Percentiles rank a stretch among this genome's conserved stretches.
Conservation (phyloP, 2,888 invertebrate species). For the Dryobota labecula region DNA sequence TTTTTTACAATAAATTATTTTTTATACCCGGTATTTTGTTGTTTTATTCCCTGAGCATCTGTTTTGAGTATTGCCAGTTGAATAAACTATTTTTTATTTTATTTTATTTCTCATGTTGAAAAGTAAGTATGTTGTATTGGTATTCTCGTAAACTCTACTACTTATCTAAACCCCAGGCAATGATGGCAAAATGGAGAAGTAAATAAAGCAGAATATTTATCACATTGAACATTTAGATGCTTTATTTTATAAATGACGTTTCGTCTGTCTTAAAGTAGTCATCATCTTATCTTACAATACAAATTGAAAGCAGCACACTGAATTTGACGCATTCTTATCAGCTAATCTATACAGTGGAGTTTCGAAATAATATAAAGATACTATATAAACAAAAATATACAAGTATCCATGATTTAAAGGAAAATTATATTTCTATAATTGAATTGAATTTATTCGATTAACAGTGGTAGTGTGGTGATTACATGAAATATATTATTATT, state of each 20-base stretch:
- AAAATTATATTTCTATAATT: not conserved
- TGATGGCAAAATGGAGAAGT: not conserved
- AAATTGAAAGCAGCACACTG: conserved; percentile 16
- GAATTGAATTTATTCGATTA: no score
- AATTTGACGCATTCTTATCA: conserved; percentile 11
- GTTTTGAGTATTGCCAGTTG: not conserved
- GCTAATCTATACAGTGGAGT: not conserved
- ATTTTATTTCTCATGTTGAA: no score
- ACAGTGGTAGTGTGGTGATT: no score
- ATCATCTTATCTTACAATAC: not conserved
- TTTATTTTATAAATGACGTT: conserved; percentile 26
- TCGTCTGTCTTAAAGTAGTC: not conserved
- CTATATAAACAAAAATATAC: no score
- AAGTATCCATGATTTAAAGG: no score
- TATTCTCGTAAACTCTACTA: not conserved
- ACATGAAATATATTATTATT: no score
- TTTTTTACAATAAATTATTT: conserved; percentile 88
- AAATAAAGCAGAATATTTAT: conserved; percentile 22
- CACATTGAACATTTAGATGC: conserved; percentile 19
- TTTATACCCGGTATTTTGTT: conserved; percentile 75
- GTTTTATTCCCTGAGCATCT: conserved; percentile 38
- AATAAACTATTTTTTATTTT: not conserved
- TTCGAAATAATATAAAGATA: no score
- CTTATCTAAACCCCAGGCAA: no score
- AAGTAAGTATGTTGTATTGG: not conserved